Evolutionary conservation across 2,888 invertebrate genomes (phyloP).

Genomic region (Scaptomyza cyrtandrae): DNA sequence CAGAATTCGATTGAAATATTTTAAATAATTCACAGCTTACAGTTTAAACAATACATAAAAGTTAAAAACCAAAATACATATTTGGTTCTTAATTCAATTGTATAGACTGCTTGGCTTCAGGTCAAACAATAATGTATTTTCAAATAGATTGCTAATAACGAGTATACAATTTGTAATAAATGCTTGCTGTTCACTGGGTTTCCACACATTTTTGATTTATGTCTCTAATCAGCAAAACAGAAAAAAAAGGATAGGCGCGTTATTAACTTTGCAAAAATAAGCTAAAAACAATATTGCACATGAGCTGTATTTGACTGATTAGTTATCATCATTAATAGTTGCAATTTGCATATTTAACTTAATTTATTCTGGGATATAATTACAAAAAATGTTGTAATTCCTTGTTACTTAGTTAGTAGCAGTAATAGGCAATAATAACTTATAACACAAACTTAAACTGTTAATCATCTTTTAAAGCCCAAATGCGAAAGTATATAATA

Average conservation of each 20-base stretch:
- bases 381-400: conserved; percentile 3
- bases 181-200: conserved; percentile 1
- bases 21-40: conserved; percentile 2
- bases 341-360: conserved; percentile 6
- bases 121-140: conserved; percentile 5
- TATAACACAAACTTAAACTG: conserved; percentile 15
- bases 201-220: conserved; percentile 16
- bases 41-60: conserved; percentile 9
- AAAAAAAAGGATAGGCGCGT: conserved; percentile 8
- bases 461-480: neutral
- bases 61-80: conserved; percentile 21
- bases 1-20: conserved; percentile 8
- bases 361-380: conserved; percentile 21
- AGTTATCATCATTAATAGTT: neutral
- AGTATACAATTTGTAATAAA: neutral
- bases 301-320: conserved; percentile 19
- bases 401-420: neutral
- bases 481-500: neutral
- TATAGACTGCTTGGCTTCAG: neutral
- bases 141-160: too few species aligned
- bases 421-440: conserved; percentile 11
- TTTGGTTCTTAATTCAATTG: neutral
- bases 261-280: conserved; percentile 17
- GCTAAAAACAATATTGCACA: neutral
- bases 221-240: conserved; percentile 3